Base-by-base conservation (phyloP, 1,140 invertebrate genomes). In the Drosophila sproati region DNA sequence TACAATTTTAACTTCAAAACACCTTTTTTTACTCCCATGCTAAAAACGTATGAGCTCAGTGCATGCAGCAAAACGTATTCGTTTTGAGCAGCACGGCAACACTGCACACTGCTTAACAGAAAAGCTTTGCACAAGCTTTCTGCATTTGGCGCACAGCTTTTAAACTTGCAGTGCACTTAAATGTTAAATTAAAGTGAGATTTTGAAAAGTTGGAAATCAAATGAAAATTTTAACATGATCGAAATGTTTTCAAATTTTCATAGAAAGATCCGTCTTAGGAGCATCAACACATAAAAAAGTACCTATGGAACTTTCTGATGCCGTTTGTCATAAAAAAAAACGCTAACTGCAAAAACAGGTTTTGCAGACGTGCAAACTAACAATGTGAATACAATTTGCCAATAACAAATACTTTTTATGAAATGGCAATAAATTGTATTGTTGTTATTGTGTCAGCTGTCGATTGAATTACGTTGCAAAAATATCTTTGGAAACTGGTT, bases 61-160 rank as follows among this genome's bases (percentile, higher is more conserved):
- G 47, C 10, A n/a, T 4, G 8, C 6, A 43, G 8, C 6, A 43
- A 71, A 71, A 54, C 12, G 73, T 54, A 77, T 67, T 45, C 51
- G 5, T 0, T 12, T 0, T 50, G 0, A 2, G 57, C 48, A 54
- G 81, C 81, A 74, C 81, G 51, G 57, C 81, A 85, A 80, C 78
- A 85, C 81, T 85, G 77, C n/a, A 31, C 6, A 34, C 5, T 45
- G 43, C 37, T 45, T 34, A 43, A 57, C 35, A 32, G 37, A 45
- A 60, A 67, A 82, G 80, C 81, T 85, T 50, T 32, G 2, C 8
- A 5, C 8, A 52, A 77, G 75, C 75, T 77, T 77, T 74, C 2
- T 37, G 51, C 34, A 35, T 29, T 29, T 62, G 10, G 47, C 41
- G 63, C 43, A 20, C 8, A 34, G n/a, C 50, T 39, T 39, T 54